Conservation (phyloP, 1,140 invertebrate genomes). For the Sminthurinus signatus region DNA sequence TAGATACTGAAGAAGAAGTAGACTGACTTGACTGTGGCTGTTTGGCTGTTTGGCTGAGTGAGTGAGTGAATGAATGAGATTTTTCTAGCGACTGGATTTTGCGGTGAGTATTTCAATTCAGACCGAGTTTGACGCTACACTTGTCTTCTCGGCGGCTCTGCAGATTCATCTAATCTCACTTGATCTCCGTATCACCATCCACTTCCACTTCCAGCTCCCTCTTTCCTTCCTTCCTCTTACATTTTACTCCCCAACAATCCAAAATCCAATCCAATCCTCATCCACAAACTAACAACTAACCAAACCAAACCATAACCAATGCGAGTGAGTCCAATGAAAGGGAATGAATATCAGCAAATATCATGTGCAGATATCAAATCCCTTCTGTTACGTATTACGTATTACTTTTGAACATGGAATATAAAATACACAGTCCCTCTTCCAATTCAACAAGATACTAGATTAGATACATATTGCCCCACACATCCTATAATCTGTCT, state of each 20-base stretch:
- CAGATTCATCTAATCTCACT: constrained; percentile 40
- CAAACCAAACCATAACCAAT: too few relatives aligned
- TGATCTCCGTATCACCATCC: constrained; percentile 25
- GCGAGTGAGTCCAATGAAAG: neutral
- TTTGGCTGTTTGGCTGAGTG: too few relatives aligned
- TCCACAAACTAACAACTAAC: too few relatives aligned
- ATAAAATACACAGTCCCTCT: neutral
- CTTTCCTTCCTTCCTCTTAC: too few relatives aligned
- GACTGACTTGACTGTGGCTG: too few relatives aligned
- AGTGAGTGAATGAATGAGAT: too few relatives aligned
- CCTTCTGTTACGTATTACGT: neutral
- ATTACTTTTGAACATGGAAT: neutral
- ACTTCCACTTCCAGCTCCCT: too few relatives aligned
- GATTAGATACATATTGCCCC: neutral
- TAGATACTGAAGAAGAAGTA: too few relatives aligned
- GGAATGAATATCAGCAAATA: too few relatives aligned
- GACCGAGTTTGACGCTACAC: constrained; percentile 38
- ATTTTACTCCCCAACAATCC: too few relatives aligned
- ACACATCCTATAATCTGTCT: neutral
- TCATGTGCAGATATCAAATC: constrained; percentile 20
- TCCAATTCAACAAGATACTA: neutral
- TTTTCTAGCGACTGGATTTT: constrained; percentile 22
- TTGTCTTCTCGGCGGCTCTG: constrained; percentile 40
- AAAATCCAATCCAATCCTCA: too few relatives aligned
- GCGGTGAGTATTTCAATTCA: constrained; percentile 23